Evolutionary conservation across 2,888 invertebrate species (phyloP).

Genomic region (Scaptomyza flava): DNA sequence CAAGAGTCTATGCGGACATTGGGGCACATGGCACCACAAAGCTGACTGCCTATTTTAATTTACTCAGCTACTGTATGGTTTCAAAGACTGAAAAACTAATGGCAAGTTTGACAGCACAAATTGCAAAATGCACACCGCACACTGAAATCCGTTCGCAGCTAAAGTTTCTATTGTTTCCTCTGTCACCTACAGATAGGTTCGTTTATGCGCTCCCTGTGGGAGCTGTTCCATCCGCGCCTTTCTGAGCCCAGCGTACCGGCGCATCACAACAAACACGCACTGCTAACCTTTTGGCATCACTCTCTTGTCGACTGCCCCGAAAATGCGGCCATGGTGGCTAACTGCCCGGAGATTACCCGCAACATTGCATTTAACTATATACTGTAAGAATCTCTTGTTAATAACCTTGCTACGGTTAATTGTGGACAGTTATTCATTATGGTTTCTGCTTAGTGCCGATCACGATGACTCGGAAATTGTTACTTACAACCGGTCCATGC

Average conservation of each 20-base stretch:
- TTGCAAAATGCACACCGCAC: background rate
- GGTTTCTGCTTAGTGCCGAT: constrained; percentile 89
- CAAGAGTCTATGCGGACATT: constrained; percentile 94
- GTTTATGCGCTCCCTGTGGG: constrained; percentile 96
- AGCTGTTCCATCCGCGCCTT: constrained; percentile 96
- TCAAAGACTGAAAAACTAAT: constrained; percentile 96
- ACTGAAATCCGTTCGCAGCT: background rate
- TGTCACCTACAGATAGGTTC: constrained; percentile 91
- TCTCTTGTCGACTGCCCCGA: constrained; percentile 96
- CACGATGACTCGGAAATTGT: constrained; percentile 98
- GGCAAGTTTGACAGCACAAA: constrained; percentile 86
- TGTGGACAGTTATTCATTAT: constrained; percentile 2
- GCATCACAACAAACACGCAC: constrained; percentile 97
- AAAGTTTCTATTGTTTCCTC: constrained; percentile 3
- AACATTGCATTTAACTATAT: constrained; percentile 99
- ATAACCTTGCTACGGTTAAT: background rate
- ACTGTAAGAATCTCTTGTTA: constrained; percentile 88
- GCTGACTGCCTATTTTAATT: constrained; percentile 95
- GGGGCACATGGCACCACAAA: constrained; percentile 95
- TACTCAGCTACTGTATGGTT: constrained; percentile 95
- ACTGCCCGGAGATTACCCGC: constrained; percentile 94
- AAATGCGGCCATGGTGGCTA: constrained; percentile 94
- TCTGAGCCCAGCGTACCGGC: constrained; percentile 97
- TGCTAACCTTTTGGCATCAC: constrained; percentile 97
- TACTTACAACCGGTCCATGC: constrained; percentile 96